phyloP scores from a whole-genome alignment of 2,113 vertebrate species.

The Chiloscyllium plagiosum region DNA sequence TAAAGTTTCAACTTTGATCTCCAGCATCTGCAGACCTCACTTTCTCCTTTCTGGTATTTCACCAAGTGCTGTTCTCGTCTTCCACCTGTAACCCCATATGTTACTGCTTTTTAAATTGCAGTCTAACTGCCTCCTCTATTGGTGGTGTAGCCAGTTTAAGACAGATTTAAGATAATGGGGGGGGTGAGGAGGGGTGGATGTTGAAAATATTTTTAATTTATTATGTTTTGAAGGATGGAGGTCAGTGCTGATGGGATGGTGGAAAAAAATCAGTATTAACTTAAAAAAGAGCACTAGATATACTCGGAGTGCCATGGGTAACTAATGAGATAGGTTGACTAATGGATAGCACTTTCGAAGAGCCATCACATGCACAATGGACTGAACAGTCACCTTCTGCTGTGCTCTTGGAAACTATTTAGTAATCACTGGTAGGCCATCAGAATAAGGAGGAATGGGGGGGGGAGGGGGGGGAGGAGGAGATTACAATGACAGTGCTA shows the following conservation, averaged over 20 bases:
- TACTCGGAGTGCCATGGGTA: neutral
- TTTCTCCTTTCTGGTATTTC: too few relatives aligned
- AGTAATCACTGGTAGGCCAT: neutral
- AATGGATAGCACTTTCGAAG: neutral
- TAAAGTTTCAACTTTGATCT: too few relatives aligned
- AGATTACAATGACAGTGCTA: neutral
- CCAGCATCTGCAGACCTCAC: too few relatives aligned
- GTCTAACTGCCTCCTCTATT: neutral
- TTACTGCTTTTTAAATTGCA: too few relatives aligned
- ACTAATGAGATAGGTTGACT: neutral
- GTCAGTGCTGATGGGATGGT: neutral
- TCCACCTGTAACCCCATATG: too few relatives aligned
- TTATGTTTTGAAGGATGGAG: neutral
- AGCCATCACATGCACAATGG: neutral
- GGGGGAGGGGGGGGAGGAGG: too few relatives aligned
- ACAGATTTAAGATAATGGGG: neutral
- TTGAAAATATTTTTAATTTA: neutral
- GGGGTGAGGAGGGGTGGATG: neutral
- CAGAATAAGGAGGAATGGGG: neutral
- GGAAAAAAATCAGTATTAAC: neutral
- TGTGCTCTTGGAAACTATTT: neutral
- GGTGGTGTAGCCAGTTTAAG: neutral
- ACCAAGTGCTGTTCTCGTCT: too few relatives aligned
- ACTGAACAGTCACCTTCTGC: neutral
- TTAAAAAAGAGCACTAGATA: neutral